Percentiles rank a stretch among this genome's conserved stretches.
phyloP scores from a whole-genome alignment of 37 sponge, comb jelly and placozoan genomes.

The Geodia barretti region DNA sequence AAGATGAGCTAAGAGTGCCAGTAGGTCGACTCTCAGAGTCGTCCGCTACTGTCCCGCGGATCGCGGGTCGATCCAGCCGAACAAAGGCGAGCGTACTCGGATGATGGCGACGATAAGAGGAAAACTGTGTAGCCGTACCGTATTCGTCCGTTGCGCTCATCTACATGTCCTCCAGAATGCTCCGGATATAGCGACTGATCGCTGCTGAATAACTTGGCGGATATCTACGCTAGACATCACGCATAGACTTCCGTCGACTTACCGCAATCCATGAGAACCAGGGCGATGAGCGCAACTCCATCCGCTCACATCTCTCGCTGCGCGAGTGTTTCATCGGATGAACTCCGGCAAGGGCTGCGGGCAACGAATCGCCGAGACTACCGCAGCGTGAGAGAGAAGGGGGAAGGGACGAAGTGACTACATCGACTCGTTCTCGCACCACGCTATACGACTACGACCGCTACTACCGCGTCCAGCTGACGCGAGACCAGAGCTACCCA shows the following conservation, averaged over 20 bases:
- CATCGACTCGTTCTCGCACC: not conserved
- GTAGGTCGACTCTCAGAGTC: conserved; percentile 75
- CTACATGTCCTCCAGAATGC: conserved; percentile 88
- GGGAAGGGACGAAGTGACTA: not conserved
- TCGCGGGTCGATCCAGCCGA: conserved; percentile 69
- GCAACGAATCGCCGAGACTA: conserved; percentile 90
- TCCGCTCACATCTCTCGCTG: conserved; percentile 91
- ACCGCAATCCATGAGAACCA: conserved; percentile 90
- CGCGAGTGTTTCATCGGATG: conserved; percentile 94
- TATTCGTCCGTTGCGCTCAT: conserved; percentile 94
- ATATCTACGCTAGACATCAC: conserved; percentile 92
- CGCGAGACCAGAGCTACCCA: not conserved
- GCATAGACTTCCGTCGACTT: conserved; percentile 90
- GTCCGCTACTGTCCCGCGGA: conserved; percentile 71
- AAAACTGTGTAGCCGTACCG: conserved; percentile 83
- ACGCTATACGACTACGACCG: conserved; percentile 18
- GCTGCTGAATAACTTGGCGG: too few relatives aligned
- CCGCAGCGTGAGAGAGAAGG: not conserved
- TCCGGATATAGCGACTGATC: conserved; percentile 82
- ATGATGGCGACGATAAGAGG: conserved; percentile 66
- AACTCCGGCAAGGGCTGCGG: conserved; percentile 79
- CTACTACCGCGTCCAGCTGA: not conserved
- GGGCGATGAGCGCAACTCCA: conserved; percentile 96
- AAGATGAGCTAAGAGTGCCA: conserved; percentile 73
- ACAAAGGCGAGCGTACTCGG: conserved; percentile 46